phyloP scores from a whole-genome alignment of 64 coral and sea anemone genomes.

The Catalaphyllia jardinei region DNA sequence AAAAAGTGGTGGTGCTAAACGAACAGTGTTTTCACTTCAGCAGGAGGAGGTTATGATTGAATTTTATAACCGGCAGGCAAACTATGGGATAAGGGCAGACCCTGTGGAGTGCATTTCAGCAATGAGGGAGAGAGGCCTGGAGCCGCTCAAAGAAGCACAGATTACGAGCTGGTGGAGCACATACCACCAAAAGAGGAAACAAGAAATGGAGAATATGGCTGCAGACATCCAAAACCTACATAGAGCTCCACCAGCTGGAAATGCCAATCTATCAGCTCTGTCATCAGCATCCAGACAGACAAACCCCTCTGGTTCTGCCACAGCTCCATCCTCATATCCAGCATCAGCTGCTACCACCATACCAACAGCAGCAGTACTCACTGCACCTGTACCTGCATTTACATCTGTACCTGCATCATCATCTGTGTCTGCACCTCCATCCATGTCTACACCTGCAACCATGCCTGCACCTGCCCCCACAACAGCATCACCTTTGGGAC shows the following conservation, averaged over 20 bases:
- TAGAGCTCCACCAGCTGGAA: neutral
- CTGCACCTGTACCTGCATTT: neutral
- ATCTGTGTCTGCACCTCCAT: no score
- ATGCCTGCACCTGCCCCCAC: no score
- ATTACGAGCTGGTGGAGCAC: constrained; percentile 40
- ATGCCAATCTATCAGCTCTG: neutral
- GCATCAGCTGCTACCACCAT: neutral
- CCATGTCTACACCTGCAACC: no score
- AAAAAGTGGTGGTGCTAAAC: neutral
- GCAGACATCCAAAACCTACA: neutral
- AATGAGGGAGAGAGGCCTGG: no score
- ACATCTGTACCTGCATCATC: neutral
- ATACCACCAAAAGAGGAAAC: constrained; percentile 34
- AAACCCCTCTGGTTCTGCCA: neutral
- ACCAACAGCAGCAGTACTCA: neutral
- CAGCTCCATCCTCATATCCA: neutral
- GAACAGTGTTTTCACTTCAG: neutral
- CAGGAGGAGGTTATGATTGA: neutral
- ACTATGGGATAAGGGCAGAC: neutral
- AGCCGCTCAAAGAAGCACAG: no score
- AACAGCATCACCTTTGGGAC: no score
- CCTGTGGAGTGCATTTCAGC: no score
- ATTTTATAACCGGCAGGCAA: neutral
- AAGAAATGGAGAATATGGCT: neutral
- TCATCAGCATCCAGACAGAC: neutral